Evolutionary conservation across 1,140 invertebrate genomes (phyloP).

Genomic region (Pogonus chalceus): DNA sequence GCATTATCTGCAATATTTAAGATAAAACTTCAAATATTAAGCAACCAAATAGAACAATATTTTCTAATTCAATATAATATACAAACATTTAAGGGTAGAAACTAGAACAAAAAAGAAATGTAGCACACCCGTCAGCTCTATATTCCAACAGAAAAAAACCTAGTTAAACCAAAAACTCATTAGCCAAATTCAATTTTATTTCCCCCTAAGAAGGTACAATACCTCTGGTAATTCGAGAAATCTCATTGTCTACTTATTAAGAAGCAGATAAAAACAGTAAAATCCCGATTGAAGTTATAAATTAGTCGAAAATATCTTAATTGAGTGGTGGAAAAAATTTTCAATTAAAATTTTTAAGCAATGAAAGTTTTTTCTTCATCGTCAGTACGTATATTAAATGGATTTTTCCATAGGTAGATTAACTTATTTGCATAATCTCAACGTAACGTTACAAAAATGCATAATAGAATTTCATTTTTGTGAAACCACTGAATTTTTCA

Average conservation of each 20-base stretch:
- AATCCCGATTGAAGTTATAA: background rate
- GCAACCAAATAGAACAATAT: too few relatives aligned
- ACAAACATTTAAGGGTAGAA: too few relatives aligned
- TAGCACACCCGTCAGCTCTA: background rate
- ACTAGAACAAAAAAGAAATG: too few relatives aligned
- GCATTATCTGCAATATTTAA: too few relatives aligned
- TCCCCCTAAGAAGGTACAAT: background rate
- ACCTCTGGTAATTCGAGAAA: background rate
- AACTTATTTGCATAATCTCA: background rate
- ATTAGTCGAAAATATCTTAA: background rate
- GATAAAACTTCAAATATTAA: too few relatives aligned
- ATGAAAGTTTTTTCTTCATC: background rate
- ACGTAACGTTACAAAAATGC: background rate
- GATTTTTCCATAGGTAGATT: background rate
- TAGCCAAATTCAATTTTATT: background rate
- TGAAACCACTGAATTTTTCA: background rate
- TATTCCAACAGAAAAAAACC: background rate
- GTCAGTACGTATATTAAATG: background rate
- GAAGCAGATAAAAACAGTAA: background rate
- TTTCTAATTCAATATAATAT: too few relatives aligned
- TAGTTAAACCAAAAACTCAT: background rate
- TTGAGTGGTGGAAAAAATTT: background rate
- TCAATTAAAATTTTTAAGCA: background rate
- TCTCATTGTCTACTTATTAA: background rate
- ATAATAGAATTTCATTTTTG: background rate